Conservation (phyloP, 2,113 vertebrate species). For the Laticauda laticaudata region DNA sequence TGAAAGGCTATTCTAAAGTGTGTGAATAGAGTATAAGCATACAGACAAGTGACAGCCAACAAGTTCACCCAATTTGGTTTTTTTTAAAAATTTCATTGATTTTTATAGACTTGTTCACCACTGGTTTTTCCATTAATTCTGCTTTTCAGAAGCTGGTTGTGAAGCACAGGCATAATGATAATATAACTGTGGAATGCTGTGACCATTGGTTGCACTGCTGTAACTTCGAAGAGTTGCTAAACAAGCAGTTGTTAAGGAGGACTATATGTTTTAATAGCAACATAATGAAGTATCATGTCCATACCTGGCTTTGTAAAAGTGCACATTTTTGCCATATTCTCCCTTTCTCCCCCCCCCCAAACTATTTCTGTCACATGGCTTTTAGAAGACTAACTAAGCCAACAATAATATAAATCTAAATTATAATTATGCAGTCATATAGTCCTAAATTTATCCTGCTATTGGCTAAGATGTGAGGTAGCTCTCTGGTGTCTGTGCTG, state of each 20-base stretch:
- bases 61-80: neutral
- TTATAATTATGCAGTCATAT: slow-evolving; percentile 5
- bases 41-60: neutral
- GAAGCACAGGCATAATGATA: neutral
- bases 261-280: neutral
- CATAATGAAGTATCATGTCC: neutral
- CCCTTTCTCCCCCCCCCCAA: neutral
- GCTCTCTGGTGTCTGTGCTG: neutral
- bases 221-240: neutral
- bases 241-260: neutral
- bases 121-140: neutral
- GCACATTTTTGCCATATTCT: neutral
- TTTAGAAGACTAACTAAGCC: slow-evolving; percentile 28
- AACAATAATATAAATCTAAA: slow-evolving; percentile 31
- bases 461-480: neutral
- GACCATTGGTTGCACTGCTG: neutral
- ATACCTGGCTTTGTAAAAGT: neutral
- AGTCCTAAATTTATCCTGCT: neutral
- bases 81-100: neutral
- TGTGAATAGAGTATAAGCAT: neutral
- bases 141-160: neutral
- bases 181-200: neutral
- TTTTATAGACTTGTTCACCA: neutral
- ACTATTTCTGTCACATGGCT: neutral
- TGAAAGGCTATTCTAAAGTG: neutral